Conservation (phyloP, 1,140 invertebrate species). For the Euwallacea similis region DNA sequence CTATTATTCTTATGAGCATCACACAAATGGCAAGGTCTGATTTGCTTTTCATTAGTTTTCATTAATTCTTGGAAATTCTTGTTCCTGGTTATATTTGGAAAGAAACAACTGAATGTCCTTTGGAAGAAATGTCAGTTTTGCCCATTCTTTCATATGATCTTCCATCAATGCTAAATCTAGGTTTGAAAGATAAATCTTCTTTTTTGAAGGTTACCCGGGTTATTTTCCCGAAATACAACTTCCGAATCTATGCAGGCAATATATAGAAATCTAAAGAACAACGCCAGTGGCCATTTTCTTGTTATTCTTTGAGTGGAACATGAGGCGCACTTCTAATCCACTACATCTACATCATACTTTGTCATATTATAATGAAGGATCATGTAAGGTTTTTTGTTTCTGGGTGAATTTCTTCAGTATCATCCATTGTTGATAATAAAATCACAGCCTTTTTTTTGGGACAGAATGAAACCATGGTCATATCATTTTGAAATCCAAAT, state of each 20-base stretch:
- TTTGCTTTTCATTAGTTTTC: conserved; percentile 17
- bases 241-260: conserved; percentile 58
- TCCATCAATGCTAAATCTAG: conserved; percentile 53
- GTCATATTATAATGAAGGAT: conserved; percentile 54
- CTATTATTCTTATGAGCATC: conserved; percentile 27
- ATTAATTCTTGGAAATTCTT: not conserved
- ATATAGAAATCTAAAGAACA: conserved; percentile 59
- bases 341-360: conserved; percentile 52
- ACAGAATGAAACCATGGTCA: conserved; percentile 45
- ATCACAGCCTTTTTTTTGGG: conserved; percentile 49
- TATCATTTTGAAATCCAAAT: conserved; percentile 46
- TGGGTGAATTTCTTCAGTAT: conserved; percentile 36
- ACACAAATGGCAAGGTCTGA: conserved; percentile 17
- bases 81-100: conserved; percentile 5
- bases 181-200: conserved; percentile 54
- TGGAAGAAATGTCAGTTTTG: conserved; percentile 20
- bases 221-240: conserved; percentile 50
- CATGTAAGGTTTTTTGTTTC: conserved; percentile 51
- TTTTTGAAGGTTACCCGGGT: conserved; percentile 41
- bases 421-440: conserved; percentile 48
- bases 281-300: conserved; percentile 57
- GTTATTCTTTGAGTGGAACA: conserved; percentile 53
- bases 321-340: conserved; percentile 45
- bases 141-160: conserved; percentile 35
- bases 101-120: conserved; percentile 29